Conservation (phyloP, 35 echinoderm and acorn worm genomes). For the Patiria miniata region DNA sequence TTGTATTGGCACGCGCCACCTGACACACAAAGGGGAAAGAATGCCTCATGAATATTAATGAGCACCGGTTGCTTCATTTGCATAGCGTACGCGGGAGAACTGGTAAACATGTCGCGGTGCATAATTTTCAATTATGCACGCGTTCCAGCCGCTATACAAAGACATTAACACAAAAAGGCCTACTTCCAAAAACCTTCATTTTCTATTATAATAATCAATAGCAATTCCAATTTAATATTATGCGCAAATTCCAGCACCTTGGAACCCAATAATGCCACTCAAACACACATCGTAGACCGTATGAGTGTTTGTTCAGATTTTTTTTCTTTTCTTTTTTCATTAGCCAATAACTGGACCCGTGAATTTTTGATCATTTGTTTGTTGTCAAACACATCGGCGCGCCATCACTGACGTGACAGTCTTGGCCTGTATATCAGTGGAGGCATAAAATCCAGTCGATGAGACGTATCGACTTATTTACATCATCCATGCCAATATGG, state of each 20-base stretch:
- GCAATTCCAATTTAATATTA: neutral
- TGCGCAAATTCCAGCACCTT: neutral
- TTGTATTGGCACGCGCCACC: neutral
- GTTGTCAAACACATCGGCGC: neutral
- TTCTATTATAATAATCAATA: conserved; percentile 7
- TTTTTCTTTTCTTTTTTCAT: neutral
- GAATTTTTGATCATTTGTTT: conserved; percentile 27
- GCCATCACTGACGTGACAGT: neutral
- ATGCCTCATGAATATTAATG: conserved; percentile 15
- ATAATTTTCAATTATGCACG: neutral
- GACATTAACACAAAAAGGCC: neutral
- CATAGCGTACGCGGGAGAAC: neutral
- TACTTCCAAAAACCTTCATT: neutral
- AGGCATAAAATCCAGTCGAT: neutral
- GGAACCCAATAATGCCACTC: neutral
- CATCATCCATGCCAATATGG: neutral
- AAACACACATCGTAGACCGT: no score
- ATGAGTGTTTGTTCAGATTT: neutral
- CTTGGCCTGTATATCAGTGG: neutral
- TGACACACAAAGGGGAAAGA: neutral
- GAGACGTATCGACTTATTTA: neutral
- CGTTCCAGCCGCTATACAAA: neutral
- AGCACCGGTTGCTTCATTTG: neutral
- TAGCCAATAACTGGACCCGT: conserved; percentile 21
- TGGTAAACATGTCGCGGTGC: neutral